Evolutionary conservation across 2,888 invertebrate species (phyloP).

Genomic region (Fragum fragum): DNA sequence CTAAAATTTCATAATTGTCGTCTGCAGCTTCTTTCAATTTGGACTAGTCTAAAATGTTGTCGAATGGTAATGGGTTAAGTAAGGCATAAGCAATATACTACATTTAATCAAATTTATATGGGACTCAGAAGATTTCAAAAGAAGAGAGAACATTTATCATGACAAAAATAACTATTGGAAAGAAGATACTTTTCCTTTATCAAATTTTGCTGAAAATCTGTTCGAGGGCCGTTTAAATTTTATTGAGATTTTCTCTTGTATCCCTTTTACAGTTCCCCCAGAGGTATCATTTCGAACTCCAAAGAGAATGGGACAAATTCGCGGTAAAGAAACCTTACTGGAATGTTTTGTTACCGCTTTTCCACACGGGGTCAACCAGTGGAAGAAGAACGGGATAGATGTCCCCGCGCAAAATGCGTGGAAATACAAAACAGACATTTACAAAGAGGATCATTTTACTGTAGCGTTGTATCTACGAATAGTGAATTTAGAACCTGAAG

Average conservation of each 20-base stretch:
- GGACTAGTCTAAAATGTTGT: no score
- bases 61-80: no score
- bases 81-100: no score
- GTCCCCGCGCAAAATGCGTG: slow-evolving; percentile 48
- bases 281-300: slow-evolving; percentile 59
- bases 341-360: slow-evolving; percentile 82
- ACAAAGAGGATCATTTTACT: slow-evolving; percentile 73
- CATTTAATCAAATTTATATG: no score
- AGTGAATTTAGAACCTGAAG: slow-evolving; percentile 63
- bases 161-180: no score
- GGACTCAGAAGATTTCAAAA: no score
- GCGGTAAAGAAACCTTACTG: slow-evolving; percentile 80
- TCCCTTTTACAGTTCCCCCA: slow-evolving; percentile 56
- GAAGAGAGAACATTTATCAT: no score
- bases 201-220: no score
- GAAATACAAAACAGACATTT: slow-evolving; percentile 78
- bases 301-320: slow-evolving; percentile 77
- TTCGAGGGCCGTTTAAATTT: no score
- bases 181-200: no score
- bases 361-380: slow-evolving; percentile 80
- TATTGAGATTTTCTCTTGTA: not conserved
- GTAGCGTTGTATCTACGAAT: slow-evolving; percentile 73
- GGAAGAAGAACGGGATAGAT: slow-evolving; percentile 72
- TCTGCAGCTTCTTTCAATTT: no score
- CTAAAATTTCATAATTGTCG: no score